Conservation (phyloP, 2,888 invertebrate species). For the Caenorhabditis zanzibari region DNA sequence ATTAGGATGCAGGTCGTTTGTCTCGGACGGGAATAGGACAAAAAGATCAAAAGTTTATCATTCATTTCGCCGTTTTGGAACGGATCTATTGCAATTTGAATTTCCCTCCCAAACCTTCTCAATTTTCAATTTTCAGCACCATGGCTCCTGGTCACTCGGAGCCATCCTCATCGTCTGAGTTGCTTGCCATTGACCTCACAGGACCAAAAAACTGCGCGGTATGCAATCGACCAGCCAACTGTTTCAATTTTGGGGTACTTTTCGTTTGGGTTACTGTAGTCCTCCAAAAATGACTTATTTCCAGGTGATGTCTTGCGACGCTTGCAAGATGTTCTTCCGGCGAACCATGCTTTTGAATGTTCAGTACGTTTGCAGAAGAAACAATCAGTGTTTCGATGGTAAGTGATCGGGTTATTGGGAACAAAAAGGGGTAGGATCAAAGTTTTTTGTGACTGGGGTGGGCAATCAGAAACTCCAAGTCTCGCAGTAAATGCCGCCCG, state of each 20-base stretch:
- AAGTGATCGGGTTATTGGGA: not conserved
- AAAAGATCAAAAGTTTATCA: conserved; percentile 1
- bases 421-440: not conserved
- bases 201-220: conserved; percentile 9
- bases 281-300: too few species aligned
- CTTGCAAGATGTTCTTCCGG: conserved; percentile 54
- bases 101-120: not conserved
- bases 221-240: conserved; percentile 16
- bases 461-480: not conserved
- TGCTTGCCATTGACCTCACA: not conserved
- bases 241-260: conserved; percentile 32
- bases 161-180: not conserved
- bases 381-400: conserved; percentile 44
- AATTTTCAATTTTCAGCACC: not conserved
- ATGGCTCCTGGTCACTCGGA: not conserved
- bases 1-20: not conserved
- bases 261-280: not conserved
- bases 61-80: not conserved
- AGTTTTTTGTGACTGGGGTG: not conserved
- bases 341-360: conserved; percentile 33
- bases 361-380: conserved; percentile 23
- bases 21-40: not conserved
- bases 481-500: not conserved
- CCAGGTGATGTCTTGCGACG: conserved; percentile 42
- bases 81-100: not conserved